Evolutionary conservation across 1,140 invertebrate species (phyloP).

Genomic region (Hestina assimilis): DNA sequence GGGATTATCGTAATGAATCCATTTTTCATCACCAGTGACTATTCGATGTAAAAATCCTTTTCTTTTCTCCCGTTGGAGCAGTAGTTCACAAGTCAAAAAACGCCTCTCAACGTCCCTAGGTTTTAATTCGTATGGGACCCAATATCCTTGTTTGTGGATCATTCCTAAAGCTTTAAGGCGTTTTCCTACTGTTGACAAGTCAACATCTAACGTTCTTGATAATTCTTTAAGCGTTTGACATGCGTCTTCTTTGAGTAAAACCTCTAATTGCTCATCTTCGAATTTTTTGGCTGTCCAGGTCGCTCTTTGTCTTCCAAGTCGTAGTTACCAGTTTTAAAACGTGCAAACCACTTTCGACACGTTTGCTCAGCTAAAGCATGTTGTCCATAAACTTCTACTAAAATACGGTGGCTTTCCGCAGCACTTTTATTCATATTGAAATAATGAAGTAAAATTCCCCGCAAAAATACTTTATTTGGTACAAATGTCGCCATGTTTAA

Average conservation of each 20-base stretch:
- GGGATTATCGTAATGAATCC: too few species aligned
- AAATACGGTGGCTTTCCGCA: neutral
- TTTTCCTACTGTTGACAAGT: neutral
- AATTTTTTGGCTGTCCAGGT: constrained; percentile 10
- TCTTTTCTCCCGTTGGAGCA: constrained; percentile 4
- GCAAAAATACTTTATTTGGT: too few species aligned
- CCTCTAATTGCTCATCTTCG: constrained; percentile 21
- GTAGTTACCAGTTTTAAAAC: constrained; percentile 20
- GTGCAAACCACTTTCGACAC: constrained; percentile 11
- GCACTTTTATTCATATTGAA: neutral
- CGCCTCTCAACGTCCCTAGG: too few species aligned
- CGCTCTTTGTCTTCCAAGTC: constrained; percentile 19
- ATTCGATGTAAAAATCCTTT: constrained; percentile 4
- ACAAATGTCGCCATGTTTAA: too few species aligned
- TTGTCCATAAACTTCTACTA: constrained; percentile 9
- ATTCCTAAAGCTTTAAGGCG: neutral
- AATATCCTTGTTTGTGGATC: too few species aligned
- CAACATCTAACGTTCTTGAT: neutral
- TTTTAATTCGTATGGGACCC: neutral
- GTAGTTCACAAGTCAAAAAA: constrained; percentile 4
- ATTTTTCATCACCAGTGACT: neutral
- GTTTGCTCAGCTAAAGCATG: constrained; percentile 15
- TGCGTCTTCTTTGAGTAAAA: neutral
- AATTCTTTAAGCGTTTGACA: neutral
- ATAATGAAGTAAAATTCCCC: too few species aligned